Conservation (phyloP, 1,140 invertebrate genomes). For the Aphaenogaster rudis region DNA sequence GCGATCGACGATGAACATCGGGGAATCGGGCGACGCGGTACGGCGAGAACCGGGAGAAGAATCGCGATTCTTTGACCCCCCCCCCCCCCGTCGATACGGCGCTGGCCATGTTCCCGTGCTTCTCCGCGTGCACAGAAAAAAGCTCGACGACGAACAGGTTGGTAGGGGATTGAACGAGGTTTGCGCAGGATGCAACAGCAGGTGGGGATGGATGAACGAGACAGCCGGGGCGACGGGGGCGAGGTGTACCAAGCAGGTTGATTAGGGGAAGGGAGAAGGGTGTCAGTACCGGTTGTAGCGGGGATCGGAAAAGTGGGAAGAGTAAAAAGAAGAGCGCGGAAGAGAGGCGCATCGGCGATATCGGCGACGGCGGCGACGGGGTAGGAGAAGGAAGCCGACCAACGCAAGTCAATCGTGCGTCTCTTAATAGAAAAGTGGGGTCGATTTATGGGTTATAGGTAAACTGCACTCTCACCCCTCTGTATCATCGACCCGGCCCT, state of each 20-base stretch:
- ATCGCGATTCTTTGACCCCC: slow-evolving; percentile 37
- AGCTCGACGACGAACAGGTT: slow-evolving; percentile 73
- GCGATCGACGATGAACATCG: slow-evolving; percentile 48
- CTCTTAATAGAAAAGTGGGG: slow-evolving; percentile 86
- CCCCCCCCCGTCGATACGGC: slow-evolving; percentile 63
- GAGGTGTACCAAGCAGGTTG: slow-evolving; percentile 60
- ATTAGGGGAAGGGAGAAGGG: slow-evolving; percentile 45
- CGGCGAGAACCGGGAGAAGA: slow-evolving; percentile 44
- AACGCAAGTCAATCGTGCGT: slow-evolving; percentile 86
- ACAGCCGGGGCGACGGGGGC: slow-evolving; percentile 56
- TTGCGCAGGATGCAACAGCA: slow-evolving; percentile 69
- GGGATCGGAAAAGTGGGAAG: slow-evolving; percentile 60
- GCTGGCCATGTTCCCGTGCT: slow-evolving; percentile 69
- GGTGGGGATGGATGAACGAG: slow-evolving; percentile 67
- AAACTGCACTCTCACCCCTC: slow-evolving; percentile 79
- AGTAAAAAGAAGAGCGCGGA: slow-evolving; percentile 48
- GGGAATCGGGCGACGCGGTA: slow-evolving; percentile 19
- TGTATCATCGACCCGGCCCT: slow-evolving; percentile 68
- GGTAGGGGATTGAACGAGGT: slow-evolving; percentile 73
- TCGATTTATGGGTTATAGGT: slow-evolving; percentile 86
- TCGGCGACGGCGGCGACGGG: slow-evolving; percentile 42
- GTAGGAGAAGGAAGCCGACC: slow-evolving; percentile 82
- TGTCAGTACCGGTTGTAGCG: slow-evolving; percentile 56
- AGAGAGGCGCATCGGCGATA: slow-evolving; percentile 63
- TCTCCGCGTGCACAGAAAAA: slow-evolving; percentile 57